Percentiles rank a stretch among this genome's conserved stretches.
Evolutionary conservation across 2,113 vertebrate genomes (phyloP).

Genomic region (Chionomys nivalis): DNA sequence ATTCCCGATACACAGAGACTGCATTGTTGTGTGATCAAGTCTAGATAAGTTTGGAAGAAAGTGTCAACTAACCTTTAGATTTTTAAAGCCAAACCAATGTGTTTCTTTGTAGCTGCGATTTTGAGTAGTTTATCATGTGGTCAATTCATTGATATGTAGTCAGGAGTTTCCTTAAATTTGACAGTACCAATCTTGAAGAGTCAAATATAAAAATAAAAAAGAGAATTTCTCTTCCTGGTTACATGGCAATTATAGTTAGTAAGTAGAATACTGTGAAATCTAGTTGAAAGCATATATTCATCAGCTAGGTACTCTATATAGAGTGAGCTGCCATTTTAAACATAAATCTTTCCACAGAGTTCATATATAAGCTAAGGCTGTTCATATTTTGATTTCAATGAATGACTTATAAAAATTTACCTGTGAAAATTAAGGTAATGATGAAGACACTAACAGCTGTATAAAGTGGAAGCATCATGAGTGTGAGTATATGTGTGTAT

Average conservation of each 20-base stretch:
- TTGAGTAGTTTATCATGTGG: neutral
- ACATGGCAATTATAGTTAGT: neutral
- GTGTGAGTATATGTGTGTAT: neutral
- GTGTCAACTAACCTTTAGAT: neutral
- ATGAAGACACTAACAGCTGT: neutral
- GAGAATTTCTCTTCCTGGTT: neutral
- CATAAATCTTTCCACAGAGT: neutral
- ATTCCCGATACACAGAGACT: neutral
- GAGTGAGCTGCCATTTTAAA: neutral
- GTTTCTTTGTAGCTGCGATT: neutral
- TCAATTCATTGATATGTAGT: neutral
- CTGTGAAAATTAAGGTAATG: neutral
- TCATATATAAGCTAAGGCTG: neutral
- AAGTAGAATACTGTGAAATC: neutral
- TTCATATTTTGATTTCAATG: neutral
- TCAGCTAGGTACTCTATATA: neutral
- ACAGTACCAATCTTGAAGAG: neutral
- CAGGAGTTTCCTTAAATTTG: neutral
- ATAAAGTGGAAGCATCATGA: neutral
- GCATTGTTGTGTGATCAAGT: neutral
- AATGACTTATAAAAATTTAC: neutral
- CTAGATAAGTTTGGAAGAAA: neutral
- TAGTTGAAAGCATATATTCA: neutral
- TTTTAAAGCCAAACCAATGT: neutral
- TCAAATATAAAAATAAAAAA: neutral